Conservation (phyloP, 2,888 invertebrate genomes). For the Apodemia mormo region DNA sequence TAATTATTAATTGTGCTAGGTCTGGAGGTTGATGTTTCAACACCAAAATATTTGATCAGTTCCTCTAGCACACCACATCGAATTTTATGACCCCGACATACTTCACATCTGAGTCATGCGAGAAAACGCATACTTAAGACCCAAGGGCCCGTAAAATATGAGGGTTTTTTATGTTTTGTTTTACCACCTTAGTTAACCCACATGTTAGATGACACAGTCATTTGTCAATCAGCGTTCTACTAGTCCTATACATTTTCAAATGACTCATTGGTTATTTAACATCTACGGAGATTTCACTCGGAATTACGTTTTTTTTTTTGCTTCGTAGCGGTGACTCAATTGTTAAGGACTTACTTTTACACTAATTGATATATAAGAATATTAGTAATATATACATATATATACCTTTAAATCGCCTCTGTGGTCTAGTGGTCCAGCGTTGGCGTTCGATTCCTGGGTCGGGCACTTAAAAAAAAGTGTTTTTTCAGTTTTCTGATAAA, state of each 20-base stretch:
- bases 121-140: constrained; percentile 52
- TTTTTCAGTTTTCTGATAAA: no score
- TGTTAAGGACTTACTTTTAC: not conserved
- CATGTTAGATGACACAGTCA: constrained; percentile 31
- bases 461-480: no score
- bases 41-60: constrained; percentile 9
- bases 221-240: constrained; percentile 32
- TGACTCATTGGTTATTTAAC: not conserved
- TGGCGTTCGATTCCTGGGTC: no score
- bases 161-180: constrained; percentile 26
- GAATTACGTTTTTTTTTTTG: not conserved
- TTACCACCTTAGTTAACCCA: constrained; percentile 28
- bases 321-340: not conserved
- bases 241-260: not conserved
- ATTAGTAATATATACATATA: no score
- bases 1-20: no score
- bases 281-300: not conserved
- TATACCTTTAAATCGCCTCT: no score
- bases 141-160: constrained; percentile 30
- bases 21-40: not conserved
- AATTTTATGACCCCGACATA: constrained; percentile 60
- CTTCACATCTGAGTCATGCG: constrained; percentile 63
- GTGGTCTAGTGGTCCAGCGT: no score
- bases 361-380: no score
- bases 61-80: constrained; percentile 28